These are phyloP conservation scores for Aspidiotus destructor DNA, from an alignment of 2,888 invertebrate genomes.

Conservation along the genomic window DNA sequence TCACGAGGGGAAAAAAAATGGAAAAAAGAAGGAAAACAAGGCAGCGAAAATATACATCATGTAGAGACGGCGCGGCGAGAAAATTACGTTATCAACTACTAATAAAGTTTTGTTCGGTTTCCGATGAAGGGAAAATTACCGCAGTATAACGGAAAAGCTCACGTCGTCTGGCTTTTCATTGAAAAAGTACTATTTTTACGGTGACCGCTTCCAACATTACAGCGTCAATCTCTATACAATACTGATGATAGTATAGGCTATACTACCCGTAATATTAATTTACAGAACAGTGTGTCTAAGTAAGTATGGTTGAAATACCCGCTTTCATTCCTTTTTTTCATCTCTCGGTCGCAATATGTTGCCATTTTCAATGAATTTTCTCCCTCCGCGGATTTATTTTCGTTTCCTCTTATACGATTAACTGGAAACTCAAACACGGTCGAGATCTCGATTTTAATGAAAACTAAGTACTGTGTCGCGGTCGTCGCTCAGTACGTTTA, in stretches of 20 bases:
- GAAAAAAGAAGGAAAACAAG: neutral
- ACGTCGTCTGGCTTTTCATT: neutral
- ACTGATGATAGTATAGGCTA: too few relatives aligned
- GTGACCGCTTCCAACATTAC: neutral
- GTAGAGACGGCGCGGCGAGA: neutral
- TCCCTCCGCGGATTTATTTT: neutral
- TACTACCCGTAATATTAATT: neutral
- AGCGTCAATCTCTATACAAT: neutral
- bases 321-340: neutral
- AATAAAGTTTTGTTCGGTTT: constrained; percentile 4
- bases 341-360: neutral
- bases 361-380: neutral
- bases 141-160: constrained; percentile 1
- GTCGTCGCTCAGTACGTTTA: too few relatives aligned
- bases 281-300: neutral
- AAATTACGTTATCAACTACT: constrained; percentile 1
- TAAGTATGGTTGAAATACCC: neutral
- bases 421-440: too few relatives aligned
- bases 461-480: too few relatives aligned
- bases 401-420: too few relatives aligned
- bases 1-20: neutral
- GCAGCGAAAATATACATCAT: too few relatives aligned
- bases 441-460: too few relatives aligned
- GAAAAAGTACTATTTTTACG: neutral
- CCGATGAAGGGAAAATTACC: constrained; percentile 4